Evolutionary conservation across 2,888 invertebrate species (phyloP).

Genomic region (Octonoba sinensis): DNA sequence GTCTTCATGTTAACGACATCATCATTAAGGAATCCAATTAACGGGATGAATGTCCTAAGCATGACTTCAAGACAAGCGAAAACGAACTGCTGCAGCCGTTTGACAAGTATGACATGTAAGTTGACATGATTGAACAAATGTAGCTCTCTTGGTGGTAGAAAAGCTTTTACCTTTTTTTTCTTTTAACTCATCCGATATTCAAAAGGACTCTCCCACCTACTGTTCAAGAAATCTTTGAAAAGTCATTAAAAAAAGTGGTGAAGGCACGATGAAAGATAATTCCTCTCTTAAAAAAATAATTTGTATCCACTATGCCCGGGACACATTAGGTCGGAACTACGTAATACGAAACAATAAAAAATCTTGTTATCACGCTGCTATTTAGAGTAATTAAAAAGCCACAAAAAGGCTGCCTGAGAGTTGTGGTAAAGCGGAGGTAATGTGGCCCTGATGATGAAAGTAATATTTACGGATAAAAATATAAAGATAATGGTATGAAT

Average conservation of each 20-base stretch:
- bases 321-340: not conserved
- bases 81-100: not conserved
- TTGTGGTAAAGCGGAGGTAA: conserved; percentile 1
- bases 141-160: not conserved
- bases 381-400: conserved; percentile 46
- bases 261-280: conserved; percentile 9
- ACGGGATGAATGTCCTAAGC: not conserved
- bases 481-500: conserved; percentile 15
- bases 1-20: no score
- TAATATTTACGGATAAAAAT: conserved; percentile 35
- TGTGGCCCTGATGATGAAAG: conserved; percentile 29
- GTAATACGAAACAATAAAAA: conserved; percentile 14
- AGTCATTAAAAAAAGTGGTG: conserved; percentile 14
- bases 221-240: not conserved
- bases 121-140: conserved; percentile 1
- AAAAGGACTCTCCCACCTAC: not conserved
- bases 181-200: no score
- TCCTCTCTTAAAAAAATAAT: no score
- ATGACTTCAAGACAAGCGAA: not conserved
- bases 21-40: not conserved
- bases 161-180: no score
- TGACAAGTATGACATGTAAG: not conserved
- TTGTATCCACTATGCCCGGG: no score
- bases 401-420: conserved; percentile 26
- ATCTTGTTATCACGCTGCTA: conserved; percentile 38